Conservation (phyloP, 2,888 invertebrate species). For the Ceriagrion tenellum region DNA sequence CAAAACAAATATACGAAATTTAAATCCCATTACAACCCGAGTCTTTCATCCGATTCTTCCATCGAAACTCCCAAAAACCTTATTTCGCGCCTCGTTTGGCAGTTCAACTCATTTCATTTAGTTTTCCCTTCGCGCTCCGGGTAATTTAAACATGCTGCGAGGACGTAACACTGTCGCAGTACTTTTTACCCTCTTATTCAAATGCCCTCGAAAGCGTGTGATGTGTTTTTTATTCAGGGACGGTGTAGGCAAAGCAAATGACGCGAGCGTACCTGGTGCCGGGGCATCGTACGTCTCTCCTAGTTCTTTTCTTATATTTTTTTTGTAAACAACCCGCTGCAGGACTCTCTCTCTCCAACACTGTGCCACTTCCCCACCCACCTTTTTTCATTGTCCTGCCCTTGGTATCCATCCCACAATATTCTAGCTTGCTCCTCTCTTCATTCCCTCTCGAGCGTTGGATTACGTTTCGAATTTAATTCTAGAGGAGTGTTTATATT, state of each 20-base stretch:
- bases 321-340: neutral
- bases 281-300: neutral
- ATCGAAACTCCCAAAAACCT: neutral
- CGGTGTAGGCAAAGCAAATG: neutral
- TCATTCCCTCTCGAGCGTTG: neutral
- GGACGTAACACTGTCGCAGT: neutral
- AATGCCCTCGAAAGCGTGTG: neutral
- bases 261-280: neutral
- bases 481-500: neutral
- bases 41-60: neutral
- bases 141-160: neutral
- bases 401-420: neutral
- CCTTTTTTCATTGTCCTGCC: neutral
- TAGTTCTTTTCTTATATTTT: neutral
- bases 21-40: neutral
- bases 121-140: neutral
- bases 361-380: neutral
- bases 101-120: constrained; percentile 11
- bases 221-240: neutral
- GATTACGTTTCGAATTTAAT: neutral
- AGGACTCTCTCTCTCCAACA: neutral
- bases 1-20: neutral
- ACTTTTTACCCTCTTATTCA: neutral
- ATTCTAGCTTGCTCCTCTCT: neutral
- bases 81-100: neutral